Evolutionary conservation across 2,113 vertebrate species (phyloP).

Genomic region (Pungitius pungitius): DNA sequence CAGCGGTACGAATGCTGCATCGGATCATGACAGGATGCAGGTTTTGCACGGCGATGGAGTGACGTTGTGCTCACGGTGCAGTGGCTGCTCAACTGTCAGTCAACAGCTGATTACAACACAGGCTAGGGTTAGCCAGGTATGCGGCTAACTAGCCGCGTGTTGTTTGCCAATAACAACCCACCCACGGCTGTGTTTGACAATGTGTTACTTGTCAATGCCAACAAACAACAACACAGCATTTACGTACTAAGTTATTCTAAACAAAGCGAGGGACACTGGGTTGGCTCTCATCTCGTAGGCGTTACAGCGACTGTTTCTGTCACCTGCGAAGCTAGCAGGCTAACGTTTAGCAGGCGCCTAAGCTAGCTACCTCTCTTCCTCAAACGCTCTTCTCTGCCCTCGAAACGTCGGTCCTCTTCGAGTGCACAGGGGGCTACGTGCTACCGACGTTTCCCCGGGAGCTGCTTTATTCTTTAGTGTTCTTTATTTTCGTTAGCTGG

Average conservation of each 20-base stretch:
- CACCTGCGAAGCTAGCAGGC: constrained; percentile 51
- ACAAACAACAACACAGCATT: too few relatives aligned
- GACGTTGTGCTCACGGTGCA: not conserved
- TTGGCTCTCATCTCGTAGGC: too few relatives aligned
- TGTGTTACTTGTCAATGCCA: not conserved
- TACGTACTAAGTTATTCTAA: rapidly evolving
- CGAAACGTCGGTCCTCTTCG: constrained; percentile 24
- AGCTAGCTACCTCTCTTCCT: constrained; percentile 71
- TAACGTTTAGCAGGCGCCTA: constrained; percentile 58
- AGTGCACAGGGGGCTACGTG: not conserved
- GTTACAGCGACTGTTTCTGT: constrained; percentile 13
- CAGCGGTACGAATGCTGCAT: constrained; percentile 21
- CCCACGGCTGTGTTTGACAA: not conserved
- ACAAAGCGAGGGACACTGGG: not conserved
- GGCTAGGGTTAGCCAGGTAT: constrained; percentile 54
- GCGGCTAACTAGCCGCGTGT: constrained; percentile 67
- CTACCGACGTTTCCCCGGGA: not conserved
- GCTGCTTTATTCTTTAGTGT: constrained; percentile 3
- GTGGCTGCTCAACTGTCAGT: not conserved
- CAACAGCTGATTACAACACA: constrained; percentile 55
- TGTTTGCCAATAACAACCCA: constrained; percentile 41
- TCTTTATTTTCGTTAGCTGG: constrained; percentile 17
- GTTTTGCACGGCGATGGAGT: not conserved
- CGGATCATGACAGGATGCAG: not conserved
- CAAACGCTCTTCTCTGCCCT: constrained; percentile 53